Evolutionary conservation across 2,888 invertebrate genomes (phyloP), one percentile per base, ranked within the genome.

Genomic region (Muschampia plurimacula): DNA sequence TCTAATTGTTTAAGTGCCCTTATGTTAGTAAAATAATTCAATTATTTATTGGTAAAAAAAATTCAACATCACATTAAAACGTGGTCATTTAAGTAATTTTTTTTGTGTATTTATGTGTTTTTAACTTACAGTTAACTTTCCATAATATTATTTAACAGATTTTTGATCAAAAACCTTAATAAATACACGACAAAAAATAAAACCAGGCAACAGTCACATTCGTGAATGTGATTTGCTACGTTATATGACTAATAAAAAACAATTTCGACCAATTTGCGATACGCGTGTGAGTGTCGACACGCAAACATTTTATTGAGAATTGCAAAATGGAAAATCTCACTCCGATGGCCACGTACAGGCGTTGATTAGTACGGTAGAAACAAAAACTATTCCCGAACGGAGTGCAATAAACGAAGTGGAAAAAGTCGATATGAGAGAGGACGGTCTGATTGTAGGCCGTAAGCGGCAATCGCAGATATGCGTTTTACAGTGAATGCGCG

Each of bases 321-420:
- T 76, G 75, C 78, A 79, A 78, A 79, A 82, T 78, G 78, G 79
- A 82, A 81, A 81, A 81, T 81, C 78, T 79, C 83, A 84, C 84
- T 84, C 83, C 82, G 81, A 79, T 83, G 81, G 84, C 84, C 84
- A 86, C 88, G 87, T 88, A 85, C 87, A 81, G 84, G 87, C 90
- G 90, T 92, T 93, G 92, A 93, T 93, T 93, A 93, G 92, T 90
- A 84, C 86, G 85, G 85, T 83, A 83, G 89, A 87, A 91, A 91
- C 89, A 91, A 90, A 93, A 93, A 92, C 92, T 92, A 93, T 92
- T 90, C 89, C 89, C 89, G 85, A 91, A 92, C 88, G 84, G 86
- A 82, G 83, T 80, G 89, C 86, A 89, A 87, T 87, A 90, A 92
- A 89, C 90, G 91, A 91, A 89, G 91, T 86, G 92, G 92, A 93